Evolutionary conservation across 2,888 invertebrate genomes (phyloP).

Genomic region (Dysmachus trigonus): DNA sequence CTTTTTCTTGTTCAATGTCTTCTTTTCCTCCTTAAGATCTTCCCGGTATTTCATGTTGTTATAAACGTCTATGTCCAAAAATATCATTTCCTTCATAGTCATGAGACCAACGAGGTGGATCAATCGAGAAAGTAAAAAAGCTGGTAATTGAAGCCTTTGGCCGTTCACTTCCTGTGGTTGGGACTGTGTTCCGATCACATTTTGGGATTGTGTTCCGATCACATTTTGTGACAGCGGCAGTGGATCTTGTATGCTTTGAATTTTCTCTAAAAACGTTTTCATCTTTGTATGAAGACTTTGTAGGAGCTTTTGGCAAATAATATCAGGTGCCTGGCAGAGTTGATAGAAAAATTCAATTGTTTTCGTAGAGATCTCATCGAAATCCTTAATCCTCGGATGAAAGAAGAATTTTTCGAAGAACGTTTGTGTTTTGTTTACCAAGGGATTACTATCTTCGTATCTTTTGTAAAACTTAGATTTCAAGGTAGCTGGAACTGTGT

Average conservation of each 20-base stretch:
- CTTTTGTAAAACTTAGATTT: conserved; percentile 61
- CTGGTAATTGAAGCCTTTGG: conserved; percentile 53
- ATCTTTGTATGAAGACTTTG: conserved; percentile 66
- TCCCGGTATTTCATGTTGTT: conserved; percentile 80
- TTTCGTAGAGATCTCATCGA: conserved; percentile 67
- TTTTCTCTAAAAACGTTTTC: conserved; percentile 63
- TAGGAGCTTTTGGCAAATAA: conserved; percentile 66
- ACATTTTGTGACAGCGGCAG: background rate
- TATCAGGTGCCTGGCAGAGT: conserved; percentile 69
- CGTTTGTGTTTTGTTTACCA: conserved; percentile 60
- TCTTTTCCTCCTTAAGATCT: conserved; percentile 62
- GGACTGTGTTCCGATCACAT: background rate
- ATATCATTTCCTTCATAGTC: conserved; percentile 80
- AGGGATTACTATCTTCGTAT: conserved; percentile 55
- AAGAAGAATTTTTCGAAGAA: conserved; percentile 66
- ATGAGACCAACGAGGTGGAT: conserved; percentile 77
- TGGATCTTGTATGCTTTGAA: conserved; percentile 2
- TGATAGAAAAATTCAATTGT: conserved; percentile 68
- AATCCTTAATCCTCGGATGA: conserved; percentile 64
- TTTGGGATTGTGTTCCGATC: background rate
- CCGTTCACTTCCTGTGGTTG: conserved; percentile 46
- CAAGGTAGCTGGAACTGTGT: conserved; percentile 58
- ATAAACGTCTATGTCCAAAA: conserved; percentile 83
- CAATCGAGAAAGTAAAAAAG: conserved; percentile 66
- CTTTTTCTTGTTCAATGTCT: conserved; percentile 60